A percentile compares a stretch with the other conserved stretches of the same genome.
These are phyloP conservation scores for Ctenopoma multispine DNA, from an alignment of 2,797 vertebrate species.

Conservation along the genomic window DNA sequence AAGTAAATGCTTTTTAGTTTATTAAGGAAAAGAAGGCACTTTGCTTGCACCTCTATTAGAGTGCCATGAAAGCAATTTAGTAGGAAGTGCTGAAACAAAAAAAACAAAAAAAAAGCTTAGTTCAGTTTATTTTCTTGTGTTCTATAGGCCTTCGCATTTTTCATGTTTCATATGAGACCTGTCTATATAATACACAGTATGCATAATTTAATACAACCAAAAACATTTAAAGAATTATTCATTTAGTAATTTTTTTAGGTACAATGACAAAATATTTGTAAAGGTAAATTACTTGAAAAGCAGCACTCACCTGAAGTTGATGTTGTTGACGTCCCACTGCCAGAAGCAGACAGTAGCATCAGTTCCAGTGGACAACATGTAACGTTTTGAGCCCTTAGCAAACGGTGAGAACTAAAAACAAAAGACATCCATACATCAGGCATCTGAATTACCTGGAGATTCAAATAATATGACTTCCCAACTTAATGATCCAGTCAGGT, in stretches of 20 bases:
- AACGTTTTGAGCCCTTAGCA: constrained; percentile 93
- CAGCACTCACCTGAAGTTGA: constrained; percentile 90
- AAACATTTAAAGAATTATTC: background rate
- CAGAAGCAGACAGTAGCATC: constrained; percentile 98
- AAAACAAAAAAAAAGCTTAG: constrained; percentile 4
- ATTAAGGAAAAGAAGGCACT: background rate
- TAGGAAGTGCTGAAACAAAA: background rate
- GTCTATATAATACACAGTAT: background rate
- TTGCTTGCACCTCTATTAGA: background rate
- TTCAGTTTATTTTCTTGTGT: constrained; percentile 11
- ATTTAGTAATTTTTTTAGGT: background rate
- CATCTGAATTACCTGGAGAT: background rate
- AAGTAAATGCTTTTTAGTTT: background rate
- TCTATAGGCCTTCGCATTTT: background rate
- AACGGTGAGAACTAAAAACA: constrained; percentile 93
- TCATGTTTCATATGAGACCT: background rate
- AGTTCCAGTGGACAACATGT: constrained; percentile 97
- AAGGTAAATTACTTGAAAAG: background rate
- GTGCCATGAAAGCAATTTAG: background rate
- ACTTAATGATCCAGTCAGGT: background rate
- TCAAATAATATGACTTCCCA: background rate
- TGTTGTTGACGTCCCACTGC: constrained; percentile 95
- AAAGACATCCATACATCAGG: constrained; percentile 9
- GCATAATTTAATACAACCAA: background rate
- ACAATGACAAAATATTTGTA: background rate